A percentile compares a stretch with the other conserved stretches of the same genome.
phyloP scores from a whole-genome alignment of 2,113 vertebrate genomes.

The Harpagus bidentatus region DNA sequence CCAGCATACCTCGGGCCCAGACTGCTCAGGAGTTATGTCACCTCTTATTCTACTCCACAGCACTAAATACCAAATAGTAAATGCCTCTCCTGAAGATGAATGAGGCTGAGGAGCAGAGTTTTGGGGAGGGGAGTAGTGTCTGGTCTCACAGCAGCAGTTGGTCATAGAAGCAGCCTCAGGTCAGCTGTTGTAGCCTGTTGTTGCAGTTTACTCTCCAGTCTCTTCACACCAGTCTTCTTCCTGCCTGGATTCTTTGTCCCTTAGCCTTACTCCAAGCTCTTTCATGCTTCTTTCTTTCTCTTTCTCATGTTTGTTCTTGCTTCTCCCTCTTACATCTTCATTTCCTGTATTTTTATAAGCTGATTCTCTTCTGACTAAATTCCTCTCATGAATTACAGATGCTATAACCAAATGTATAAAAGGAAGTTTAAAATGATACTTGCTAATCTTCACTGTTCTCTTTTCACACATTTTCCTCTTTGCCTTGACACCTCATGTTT shows the following conservation, averaged over 20 bases:
- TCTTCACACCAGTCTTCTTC: not conserved
- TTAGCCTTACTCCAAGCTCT: not conserved
- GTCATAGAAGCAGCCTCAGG: not conserved
- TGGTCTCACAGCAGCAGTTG: not conserved
- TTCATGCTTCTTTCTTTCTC: not conserved
- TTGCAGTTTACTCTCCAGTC: not conserved
- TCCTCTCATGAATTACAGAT: not conserved
- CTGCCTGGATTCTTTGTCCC: not conserved
- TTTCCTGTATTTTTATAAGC: not conserved
- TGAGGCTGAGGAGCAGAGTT: not conserved
- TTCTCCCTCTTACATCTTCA: not conserved
- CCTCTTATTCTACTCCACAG: not conserved
- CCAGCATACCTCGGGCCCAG: not conserved
- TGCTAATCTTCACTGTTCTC: not conserved
- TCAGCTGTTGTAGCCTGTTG: not conserved
- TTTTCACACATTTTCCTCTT: not conserved
- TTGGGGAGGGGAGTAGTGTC: not conserved
- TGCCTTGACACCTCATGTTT: not conserved
- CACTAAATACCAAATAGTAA: not conserved
- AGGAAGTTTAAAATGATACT: not conserved
- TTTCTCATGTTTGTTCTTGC: not conserved
- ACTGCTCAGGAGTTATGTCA: not conserved
- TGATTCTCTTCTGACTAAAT: not conserved
- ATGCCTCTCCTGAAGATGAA: not conserved
- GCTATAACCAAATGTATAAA: not conserved